Evolutionary conservation across 2,113 vertebrate genomes (phyloP).

Genomic region (Todiramphus saurophagus): DNA sequence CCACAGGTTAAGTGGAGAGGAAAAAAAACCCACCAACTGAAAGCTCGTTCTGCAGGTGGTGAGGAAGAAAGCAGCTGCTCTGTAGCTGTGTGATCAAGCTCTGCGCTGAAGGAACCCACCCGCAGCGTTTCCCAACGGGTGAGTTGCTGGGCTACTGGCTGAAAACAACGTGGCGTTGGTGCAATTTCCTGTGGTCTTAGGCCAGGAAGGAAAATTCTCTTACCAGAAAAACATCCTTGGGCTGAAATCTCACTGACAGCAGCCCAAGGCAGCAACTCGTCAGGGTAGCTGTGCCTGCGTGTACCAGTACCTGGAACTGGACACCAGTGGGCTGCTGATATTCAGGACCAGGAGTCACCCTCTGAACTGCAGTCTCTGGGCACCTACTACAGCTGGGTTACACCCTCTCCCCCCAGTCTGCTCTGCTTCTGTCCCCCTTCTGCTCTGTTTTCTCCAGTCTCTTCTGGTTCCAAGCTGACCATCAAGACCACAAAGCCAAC

Average conservation of each 20-base stretch:
- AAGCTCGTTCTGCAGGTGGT: rapidly evolving
- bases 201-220: not conserved
- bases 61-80: not conserved
- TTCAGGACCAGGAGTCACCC: rapidly evolving
- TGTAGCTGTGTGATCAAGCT: rapidly evolving
- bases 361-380: not conserved
- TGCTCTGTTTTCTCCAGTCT: not conserved
- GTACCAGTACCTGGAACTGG: rapidly evolving
- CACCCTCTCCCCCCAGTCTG: rapidly evolving
- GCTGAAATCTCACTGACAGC: not conserved
- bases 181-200: not conserved
- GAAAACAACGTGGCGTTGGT: rapidly evolving
- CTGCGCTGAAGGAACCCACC: not conserved
- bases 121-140: rapidly evolving
- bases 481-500: not conserved
- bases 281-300: not conserved
- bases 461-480: not conserved
- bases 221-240: rapidly evolving
- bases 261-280: rapidly evolving
- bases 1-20: rapidly evolving
- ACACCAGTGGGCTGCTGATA: rapidly evolving
- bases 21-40: not conserved
- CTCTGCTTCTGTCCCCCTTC: not conserved
- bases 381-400: too few species aligned
- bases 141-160: not conserved